Base-by-base conservation (phyloP, 2,888 invertebrate species). In the Chaetogeoica ovagalla region DNA sequence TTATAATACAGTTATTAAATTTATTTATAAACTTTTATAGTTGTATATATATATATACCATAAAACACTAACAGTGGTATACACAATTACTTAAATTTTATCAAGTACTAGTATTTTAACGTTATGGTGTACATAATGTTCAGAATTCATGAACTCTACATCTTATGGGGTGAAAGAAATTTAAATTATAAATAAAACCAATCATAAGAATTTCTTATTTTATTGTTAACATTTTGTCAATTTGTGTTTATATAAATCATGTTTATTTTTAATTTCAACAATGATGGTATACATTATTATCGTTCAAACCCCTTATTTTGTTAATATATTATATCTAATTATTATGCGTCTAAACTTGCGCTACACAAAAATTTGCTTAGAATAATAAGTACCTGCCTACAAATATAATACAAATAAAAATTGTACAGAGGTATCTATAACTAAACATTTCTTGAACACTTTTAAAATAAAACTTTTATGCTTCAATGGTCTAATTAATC, bases 1-100 rank as follows among this genome's bases (percentile, higher is more conserved):
- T 52, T 43, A 75, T 65, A 37, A 55, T 62, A 73, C 39, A 75
- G 55, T n/a, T 74, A 66, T 76, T 68, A 59, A 2, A 57, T 59
- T 75, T 66, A 59, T 39, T 65, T n/a, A 52, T 73, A 52, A 19
- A n/a, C 63, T 48, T 21, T 52, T 63, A n/a, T 8, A 5, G 19
- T 71, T 43, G 9, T 63, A 52, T 30, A 30, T 30, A 30, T 30
- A 30, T 30, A 30, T 30, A 30, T 30, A 30, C 1, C 30, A 30
- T 30, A 4, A 30, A 30, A 30, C 4, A 30, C 62, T 62, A 73
- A 19, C 52, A 68, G 43, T 62, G 13, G 48, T 72, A n/a, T 48
- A 73, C 48, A 73, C 21, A 63, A 55, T 73, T 52, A 73, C 8
- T 52, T 37, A 8, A 73, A 52, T n/a, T 72, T 72, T 6, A 62